A percentile compares a stretch with the other conserved stretches of the same genome.
phyloP scores from a whole-genome alignment of 1,140 invertebrate genomes.

The Delia radicum region DNA sequence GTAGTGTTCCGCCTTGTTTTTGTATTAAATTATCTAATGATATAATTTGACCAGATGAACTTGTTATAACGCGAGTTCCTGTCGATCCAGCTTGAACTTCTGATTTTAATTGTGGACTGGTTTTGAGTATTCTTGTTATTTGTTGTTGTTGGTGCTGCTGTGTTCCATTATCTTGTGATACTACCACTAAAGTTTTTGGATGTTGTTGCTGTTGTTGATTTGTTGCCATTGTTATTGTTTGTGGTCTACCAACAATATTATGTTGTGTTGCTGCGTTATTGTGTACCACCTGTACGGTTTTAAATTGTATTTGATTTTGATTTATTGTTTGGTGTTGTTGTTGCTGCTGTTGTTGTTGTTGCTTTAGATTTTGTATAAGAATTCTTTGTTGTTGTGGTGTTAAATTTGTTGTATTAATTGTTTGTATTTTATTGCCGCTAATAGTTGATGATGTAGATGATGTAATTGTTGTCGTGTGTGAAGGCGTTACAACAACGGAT shows the following conservation, averaged over 20 bases:
- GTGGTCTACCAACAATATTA: not conserved
- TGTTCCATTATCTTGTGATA: constrained; percentile 28
- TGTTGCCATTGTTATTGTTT: constrained; percentile 7
- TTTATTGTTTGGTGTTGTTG: not conserved
- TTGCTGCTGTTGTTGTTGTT: constrained; percentile 33
- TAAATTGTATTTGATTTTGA: constrained; percentile 24
- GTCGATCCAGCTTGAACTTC: not conserved
- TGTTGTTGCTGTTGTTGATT: not conserved
- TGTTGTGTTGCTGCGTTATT: not conserved
- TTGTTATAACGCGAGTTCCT: constrained; percentile 13
- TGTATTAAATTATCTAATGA: constrained; percentile 68
- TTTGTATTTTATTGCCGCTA: constrained; percentile 30
- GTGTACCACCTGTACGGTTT: constrained; percentile 22
- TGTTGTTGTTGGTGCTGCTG: constrained; percentile 27
- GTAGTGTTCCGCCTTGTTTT: constrained; percentile 59
- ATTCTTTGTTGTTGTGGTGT: constrained; percentile 56
- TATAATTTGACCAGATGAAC: constrained; percentile 63
- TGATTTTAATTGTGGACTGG: constrained; percentile 14
- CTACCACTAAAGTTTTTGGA: constrained; percentile 11
- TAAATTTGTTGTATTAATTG: constrained; percentile 42
- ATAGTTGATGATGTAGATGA: not conserved
- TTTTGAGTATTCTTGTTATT: constrained; percentile 10
- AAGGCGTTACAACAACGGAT: not conserved
- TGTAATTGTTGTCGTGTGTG: not conserved
- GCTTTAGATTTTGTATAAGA: constrained; percentile 55